phyloP scores from a whole-genome alignment of 2,888 invertebrate genomes.

The Polyommatus icarus region DNA sequence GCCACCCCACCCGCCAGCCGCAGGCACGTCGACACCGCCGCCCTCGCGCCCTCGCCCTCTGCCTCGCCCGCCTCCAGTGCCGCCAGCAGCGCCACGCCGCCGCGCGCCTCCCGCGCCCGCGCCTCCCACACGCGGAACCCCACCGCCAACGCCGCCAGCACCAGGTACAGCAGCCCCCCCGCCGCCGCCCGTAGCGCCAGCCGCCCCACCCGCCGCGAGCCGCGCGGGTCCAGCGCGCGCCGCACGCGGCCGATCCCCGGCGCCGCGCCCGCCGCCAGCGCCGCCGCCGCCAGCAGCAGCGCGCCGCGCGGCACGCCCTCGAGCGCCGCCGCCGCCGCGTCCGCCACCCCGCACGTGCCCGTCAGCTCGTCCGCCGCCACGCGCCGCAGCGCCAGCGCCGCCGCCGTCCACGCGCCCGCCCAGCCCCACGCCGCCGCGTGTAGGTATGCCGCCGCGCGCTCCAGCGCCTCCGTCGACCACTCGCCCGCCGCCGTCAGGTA shows the following conservation, averaged over 20 bases:
- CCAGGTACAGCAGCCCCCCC: conserved; percentile 88
- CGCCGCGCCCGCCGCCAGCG: conserved; percentile 87
- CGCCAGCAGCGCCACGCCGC: conserved; percentile 67
- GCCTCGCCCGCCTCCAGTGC: conserved; percentile 68
- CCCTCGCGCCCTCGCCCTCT: conserved; percentile 50
- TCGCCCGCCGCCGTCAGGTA: conserved; percentile 94
- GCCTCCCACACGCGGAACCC: conserved; percentile 84
- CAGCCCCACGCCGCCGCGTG: conserved; percentile 94
- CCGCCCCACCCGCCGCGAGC: conserved; percentile 85
- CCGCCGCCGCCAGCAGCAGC: conserved; percentile 84
- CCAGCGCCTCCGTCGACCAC: conserved; percentile 96
- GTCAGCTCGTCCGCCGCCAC: conserved; percentile 90
- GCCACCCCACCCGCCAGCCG: conserved; percentile 83
- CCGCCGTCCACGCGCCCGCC: conserved; percentile 91
- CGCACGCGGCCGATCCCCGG: conserved; percentile 89
- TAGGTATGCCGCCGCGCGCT: conserved; percentile 90
- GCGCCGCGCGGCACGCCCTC: conserved; percentile 82
- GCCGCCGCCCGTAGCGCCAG: conserved; percentile 88
- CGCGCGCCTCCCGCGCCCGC: conserved; percentile 72
- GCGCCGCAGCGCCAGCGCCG: conserved; percentile 87
- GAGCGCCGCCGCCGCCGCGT: conserved; percentile 81
- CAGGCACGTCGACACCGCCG: conserved; percentile 75
- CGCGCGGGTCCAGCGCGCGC: conserved; percentile 71
- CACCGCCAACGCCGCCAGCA: conserved; percentile 86
- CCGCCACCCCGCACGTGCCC: conserved; percentile 88